Percentiles rank a stretch among this genome's conserved stretches.
Evolutionary conservation across 2,797 vertebrate species (phyloP).

Genomic region (Pseudocheirus occidentalis): DNA sequence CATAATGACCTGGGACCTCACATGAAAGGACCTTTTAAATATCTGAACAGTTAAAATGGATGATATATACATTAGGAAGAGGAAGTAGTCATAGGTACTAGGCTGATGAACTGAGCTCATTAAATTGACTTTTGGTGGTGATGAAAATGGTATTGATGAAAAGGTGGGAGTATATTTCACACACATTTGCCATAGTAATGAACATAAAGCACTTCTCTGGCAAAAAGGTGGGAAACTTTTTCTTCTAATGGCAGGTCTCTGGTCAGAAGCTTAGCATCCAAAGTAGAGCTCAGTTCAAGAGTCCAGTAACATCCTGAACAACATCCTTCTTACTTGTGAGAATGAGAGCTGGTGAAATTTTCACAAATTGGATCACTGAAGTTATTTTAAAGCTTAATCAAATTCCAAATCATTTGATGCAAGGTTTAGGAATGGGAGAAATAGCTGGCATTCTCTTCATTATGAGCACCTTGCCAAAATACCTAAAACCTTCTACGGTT

Average conservation of each 20-base stretch:
- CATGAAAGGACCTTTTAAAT: conserved; percentile 78
- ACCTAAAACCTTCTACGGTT: not conserved
- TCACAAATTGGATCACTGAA: conserved; percentile 48
- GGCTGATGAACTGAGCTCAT: conserved; percentile 80
- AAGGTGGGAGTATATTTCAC: conserved; percentile 65
- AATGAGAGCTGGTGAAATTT: not conserved
- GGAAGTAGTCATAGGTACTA: conserved; percentile 66
- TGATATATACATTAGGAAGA: conserved; percentile 80
- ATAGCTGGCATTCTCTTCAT: not conserved
- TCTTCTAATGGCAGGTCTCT: conserved; percentile 14
- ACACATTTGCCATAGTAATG: not conserved
- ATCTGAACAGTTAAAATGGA: conserved; percentile 78
- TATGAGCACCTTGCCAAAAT: not conserved
- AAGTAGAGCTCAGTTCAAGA: not conserved
- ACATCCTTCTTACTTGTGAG: not conserved
- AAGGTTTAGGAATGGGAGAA: not conserved
- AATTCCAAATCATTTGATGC: not conserved
- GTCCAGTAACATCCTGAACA: conserved; percentile 55
- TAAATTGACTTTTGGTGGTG: conserved; percentile 69
- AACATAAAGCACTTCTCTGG: conserved; percentile 45
- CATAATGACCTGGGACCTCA: conserved; percentile 73
- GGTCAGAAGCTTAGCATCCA: conserved; percentile 13
- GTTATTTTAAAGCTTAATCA: conserved; percentile 19
- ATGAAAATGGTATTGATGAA: conserved; percentile 63
- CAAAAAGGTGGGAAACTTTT: conserved; percentile 37